phyloP scores from a whole-genome alignment of 2,113 vertebrate species.

The Elgaria multicarinata region DNA sequence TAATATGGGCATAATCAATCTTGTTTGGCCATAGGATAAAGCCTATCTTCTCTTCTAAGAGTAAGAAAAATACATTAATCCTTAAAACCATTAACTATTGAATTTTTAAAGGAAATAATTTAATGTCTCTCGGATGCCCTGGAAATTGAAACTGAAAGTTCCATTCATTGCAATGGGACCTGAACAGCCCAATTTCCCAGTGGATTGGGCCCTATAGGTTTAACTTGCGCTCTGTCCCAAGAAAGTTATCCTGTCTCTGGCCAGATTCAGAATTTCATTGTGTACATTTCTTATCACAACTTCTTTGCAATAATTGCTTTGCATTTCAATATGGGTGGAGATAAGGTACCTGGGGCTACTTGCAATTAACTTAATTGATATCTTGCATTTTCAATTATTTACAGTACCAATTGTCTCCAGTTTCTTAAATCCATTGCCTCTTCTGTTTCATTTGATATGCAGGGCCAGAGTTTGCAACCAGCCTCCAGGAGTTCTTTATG shows the following conservation, averaged over 20 bases:
- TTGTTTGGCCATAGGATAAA: not conserved
- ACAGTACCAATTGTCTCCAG: not conserved
- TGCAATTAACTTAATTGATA: slow-evolving; percentile 28
- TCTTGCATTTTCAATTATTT: slow-evolving; percentile 41
- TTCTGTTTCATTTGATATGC: slow-evolving; percentile 32
- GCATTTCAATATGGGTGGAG: slow-evolving; percentile 23
- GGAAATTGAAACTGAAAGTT: not conserved
- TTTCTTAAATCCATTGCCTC: slow-evolving; percentile 26
- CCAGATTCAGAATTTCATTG: slow-evolving; percentile 11
- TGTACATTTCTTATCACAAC: not conserved
- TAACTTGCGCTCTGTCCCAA: not conserved
- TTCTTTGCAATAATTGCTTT: slow-evolving; percentile 27
- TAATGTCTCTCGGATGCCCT: not conserved
- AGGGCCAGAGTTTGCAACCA: slow-evolving; percentile 20
- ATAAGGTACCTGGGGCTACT: not conserved
- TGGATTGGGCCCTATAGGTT: not conserved
- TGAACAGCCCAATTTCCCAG: not conserved
- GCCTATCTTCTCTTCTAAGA: not conserved
- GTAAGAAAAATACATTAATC: not conserved
- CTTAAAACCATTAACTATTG: not conserved
- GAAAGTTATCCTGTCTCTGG: not conserved
- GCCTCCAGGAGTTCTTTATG: slow-evolving; percentile 50
- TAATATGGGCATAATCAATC: too few species aligned
- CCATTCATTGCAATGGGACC: not conserved
- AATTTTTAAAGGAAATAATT: not conserved